Evolutionary conservation across 2,888 invertebrate species (phyloP).

Genomic region (Calameuta idolon): DNA sequence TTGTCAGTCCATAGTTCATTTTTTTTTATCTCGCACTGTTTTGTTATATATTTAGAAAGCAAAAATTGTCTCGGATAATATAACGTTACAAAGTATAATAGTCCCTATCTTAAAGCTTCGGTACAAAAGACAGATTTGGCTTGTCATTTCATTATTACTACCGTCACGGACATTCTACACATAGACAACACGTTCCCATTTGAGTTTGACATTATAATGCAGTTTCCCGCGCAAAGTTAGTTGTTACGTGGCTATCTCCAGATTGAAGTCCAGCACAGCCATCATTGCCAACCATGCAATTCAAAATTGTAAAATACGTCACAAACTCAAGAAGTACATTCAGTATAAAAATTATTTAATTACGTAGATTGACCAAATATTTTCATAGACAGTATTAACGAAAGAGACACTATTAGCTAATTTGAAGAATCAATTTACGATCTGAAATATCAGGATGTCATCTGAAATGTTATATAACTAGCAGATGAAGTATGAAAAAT

Average conservation of each 20-base stretch:
- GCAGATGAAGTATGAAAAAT: background rate
- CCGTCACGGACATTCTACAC: background rate
- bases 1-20: background rate
- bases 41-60: background rate
- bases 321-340: background rate
- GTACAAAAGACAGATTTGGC: background rate
- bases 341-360: background rate
- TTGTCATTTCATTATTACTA: background rate
- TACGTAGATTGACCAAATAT: background rate
- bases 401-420: background rate
- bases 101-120: background rate
- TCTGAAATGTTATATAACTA: background rate
- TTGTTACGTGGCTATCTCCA: background rate
- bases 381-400: background rate
- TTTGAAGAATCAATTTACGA: background rate
- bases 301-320: background rate
- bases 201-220: background rate
- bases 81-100: background rate
- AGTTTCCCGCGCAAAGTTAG: background rate
- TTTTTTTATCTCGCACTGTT: background rate
- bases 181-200: background rate
- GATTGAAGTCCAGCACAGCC: background rate
- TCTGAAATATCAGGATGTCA: background rate
- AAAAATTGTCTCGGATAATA: background rate
- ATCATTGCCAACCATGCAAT: background rate